Evolutionary conservation across 2,113 vertebrate genomes (phyloP).

Genomic region (Lagopus muta): DNA sequence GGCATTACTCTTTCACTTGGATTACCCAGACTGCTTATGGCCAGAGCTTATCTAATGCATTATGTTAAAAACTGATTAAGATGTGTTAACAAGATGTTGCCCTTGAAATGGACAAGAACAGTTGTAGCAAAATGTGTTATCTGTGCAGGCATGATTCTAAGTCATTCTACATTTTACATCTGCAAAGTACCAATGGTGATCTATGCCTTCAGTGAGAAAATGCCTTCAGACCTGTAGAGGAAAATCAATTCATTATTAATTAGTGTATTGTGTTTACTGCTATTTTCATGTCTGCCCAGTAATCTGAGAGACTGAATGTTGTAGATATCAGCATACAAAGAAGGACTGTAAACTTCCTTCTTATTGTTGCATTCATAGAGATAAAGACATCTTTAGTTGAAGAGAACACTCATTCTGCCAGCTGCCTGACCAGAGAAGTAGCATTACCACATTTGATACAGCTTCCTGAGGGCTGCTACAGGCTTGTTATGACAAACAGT

Average conservation of each 20-base stretch:
- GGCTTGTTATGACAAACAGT: neutral
- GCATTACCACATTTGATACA: neutral
- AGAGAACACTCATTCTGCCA: constrained; percentile 4
- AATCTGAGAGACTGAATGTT: neutral
- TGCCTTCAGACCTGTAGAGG: neutral
- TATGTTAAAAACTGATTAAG: constrained; percentile 13
- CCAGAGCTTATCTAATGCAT: constrained; percentile 15
- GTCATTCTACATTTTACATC: neutral
- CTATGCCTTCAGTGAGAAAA: neutral
- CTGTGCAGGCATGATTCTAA: neutral
- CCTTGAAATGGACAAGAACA: neutral
- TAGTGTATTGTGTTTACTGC: neutral
- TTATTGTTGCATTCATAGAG: neutral
- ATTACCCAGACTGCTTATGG: neutral
- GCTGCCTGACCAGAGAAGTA: neutral
- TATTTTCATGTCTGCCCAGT: neutral
- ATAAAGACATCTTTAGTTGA: constrained; percentile 4
- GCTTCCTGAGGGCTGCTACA: neutral
- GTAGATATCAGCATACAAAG: neutral
- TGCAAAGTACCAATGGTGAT: neutral
- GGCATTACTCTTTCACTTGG: neutral
- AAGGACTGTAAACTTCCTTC: neutral
- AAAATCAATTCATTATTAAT: neutral
- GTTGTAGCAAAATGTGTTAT: neutral
- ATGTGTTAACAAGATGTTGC: constrained; percentile 29